A percentile compares a stretch with the other conserved stretches of the same genome.
phyloP scores from a whole-genome alignment of 2,113 vertebrate species.

The Petrocephalus microphthalmus region DNA sequence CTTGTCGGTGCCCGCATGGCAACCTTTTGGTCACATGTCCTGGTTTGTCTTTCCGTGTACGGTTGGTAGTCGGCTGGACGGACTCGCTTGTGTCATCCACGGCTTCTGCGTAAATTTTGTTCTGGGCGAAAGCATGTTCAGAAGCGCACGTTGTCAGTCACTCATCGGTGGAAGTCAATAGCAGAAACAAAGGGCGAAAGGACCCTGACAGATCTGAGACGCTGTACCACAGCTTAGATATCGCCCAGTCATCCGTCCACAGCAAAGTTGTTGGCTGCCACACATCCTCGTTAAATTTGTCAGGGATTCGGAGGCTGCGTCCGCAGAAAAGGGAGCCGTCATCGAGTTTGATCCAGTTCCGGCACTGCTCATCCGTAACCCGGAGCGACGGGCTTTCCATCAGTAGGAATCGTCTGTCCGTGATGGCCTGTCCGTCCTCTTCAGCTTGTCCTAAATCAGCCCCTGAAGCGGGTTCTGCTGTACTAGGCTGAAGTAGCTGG shows the following conservation, averaged over 20 bases:
- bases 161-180: neutral
- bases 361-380: neutral
- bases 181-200: neutral
- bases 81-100: neutral
- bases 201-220: neutral
- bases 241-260: neutral
- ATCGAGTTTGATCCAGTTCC: neutral
- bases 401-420: neutral
- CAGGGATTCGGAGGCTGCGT: neutral
- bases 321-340: neutral
- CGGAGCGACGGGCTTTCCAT: neutral
- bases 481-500: neutral
- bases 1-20: neutral
- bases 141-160: neutral
- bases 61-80: neutral
- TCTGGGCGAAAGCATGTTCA: neutral
- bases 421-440: neutral
- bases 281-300: neutral
- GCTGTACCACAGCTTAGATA: neutral
- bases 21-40: neutral
- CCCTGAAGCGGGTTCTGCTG: neutral
- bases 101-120: neutral
- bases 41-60: neutral
- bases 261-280: neutral
- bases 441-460: neutral